These are phyloP conservation scores for Sebastes diploproa DNA, from an alignment of 2,797 vertebrate species.

Conservation along the genomic window DNA sequence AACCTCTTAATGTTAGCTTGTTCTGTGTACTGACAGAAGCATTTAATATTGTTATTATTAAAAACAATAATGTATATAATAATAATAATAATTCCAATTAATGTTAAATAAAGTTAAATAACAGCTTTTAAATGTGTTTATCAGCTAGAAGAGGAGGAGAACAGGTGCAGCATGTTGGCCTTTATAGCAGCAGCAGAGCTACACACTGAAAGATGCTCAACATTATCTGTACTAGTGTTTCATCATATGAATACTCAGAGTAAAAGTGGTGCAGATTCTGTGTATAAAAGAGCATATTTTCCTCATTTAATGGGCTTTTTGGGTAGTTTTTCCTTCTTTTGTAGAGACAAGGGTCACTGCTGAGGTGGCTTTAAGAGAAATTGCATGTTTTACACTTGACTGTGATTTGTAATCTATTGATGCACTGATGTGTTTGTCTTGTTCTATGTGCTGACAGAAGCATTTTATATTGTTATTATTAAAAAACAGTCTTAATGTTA, in stretches of 20 bases:
- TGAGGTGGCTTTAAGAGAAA: background rate
- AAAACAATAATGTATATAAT: too few relatives aligned
- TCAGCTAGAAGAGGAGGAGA: background rate
- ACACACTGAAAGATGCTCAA: too few relatives aligned
- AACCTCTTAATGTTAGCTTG: background rate
- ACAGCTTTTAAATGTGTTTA: background rate
- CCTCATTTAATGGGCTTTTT: rapidly evolving
- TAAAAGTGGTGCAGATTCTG: background rate
- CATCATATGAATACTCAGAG: too few relatives aligned
- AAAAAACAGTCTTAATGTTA: too few relatives aligned
- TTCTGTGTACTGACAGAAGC: background rate
- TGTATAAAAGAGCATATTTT: background rate
- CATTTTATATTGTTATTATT: too few relatives aligned
- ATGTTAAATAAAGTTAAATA: background rate
- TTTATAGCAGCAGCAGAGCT: background rate
- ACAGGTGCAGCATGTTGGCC: slow-evolving; percentile 42
- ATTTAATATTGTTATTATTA: too few relatives aligned
- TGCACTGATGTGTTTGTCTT: background rate
- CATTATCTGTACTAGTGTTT: background rate
- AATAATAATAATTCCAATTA: too few relatives aligned
- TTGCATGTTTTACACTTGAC: background rate
- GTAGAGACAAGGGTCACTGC: background rate
- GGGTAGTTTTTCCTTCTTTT: rapidly evolving
- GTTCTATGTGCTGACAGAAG: background rate
- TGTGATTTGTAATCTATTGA: background rate